Percentiles rank a stretch among this genome's conserved stretches.
Conservation (phyloP, 2,113 vertebrate genomes). For the Piaya cayana region DNA sequence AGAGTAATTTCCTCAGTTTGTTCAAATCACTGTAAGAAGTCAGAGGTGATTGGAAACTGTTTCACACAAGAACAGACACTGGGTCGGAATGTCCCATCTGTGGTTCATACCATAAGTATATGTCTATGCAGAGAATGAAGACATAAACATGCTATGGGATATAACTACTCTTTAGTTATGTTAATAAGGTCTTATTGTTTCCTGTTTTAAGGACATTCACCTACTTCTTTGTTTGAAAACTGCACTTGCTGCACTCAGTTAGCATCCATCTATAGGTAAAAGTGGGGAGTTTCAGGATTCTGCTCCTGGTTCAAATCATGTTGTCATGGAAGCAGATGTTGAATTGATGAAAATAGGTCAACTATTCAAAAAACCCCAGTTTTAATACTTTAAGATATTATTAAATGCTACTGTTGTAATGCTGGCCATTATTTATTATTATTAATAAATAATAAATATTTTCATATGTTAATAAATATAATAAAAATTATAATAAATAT, state of each 20-base stretch:
- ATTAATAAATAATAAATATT: no score
- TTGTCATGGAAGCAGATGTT: conserved; percentile 56
- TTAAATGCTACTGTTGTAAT: neutral
- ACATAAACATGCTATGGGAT: neutral
- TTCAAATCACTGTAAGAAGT: neutral
- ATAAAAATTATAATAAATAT: no score
- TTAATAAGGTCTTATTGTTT: neutral
- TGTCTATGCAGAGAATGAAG: neutral
- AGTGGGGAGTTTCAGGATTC: neutral
- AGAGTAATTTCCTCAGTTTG: neutral
- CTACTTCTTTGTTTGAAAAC: conserved; percentile 29
- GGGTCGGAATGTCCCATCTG: neutral
- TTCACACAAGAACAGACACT: neutral
- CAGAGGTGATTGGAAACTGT: neutral
- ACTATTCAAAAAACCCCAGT: neutral
- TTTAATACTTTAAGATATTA: neutral
- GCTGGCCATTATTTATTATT: neutral
- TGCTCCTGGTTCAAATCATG: conserved; percentile 40
- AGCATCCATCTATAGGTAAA: neutral
- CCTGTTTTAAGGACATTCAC: neutral
- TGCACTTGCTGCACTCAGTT: neutral
- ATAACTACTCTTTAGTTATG: neutral
- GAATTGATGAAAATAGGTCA: conserved; percentile 59
- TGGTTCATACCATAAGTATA: neutral
- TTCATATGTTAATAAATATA: no score